Base-by-base conservation (phyloP, 2,888 invertebrate genomes). In the Drosophila emarginata region DNA sequence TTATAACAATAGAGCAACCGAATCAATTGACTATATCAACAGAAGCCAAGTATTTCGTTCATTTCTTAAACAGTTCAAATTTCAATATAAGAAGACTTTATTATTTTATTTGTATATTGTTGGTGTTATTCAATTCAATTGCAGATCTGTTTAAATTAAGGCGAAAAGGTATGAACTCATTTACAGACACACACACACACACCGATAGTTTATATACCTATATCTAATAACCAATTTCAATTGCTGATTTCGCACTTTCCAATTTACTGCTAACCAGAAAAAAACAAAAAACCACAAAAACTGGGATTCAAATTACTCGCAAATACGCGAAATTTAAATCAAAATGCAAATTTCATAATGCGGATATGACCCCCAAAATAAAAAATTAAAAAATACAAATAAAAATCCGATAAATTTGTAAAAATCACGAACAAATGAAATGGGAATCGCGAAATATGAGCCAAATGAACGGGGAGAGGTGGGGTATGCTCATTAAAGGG, bases 311-410 rank as follows among this genome's bases (percentile, higher is more conserved):
- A 36, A 54, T 54, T 54, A 45, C 45, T 54, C 54, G 54, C 18
- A 15, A 18, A 54, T 54, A 36, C 32, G 54, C 54, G 54, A 54
- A 54, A 54, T 54, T 54, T 15, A 36, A 54, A 36, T 54, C 54
- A 36, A 36, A 66, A 66, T 72, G 73, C 70, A 73, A 71, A 70
- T 70, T 70, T 54, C 15, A 69, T 71, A 59, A 66, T 54, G 73
- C 66, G 69, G 72, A 72, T 68, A 68, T 68, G 68, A 63, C n/a
- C 23, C 37, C n/a, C 51, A 18, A 2, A 21, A 51, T 58, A 67
- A 40, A 53, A 5, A 15, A 40, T 7, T 2, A 14, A 14, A 23
- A 23, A 5, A 26, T 6, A 26, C 40, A 45, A 45, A 18, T 15
- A 40, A 45, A 45, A 45, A 11, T 18, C 21, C 45, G 14, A 45